Evolutionary conservation across 2,113 vertebrate genomes (phyloP), one percentile per base, ranked within the genome.

Genomic region (Hystrix brachyura): DNA sequence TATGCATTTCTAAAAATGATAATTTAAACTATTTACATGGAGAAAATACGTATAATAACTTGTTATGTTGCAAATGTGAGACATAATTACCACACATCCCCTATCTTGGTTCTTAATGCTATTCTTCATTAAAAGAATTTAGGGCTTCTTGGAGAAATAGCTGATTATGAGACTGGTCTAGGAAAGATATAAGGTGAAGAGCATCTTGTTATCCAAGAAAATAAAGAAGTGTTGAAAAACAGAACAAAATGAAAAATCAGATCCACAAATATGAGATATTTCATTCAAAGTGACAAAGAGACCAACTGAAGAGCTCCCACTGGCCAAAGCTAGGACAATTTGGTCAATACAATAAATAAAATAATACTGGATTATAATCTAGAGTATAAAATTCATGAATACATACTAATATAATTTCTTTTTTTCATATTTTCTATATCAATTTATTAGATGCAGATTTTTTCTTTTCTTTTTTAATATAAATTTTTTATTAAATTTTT

Each of bases 41-140:
- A 93, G 90, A 93, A 78, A 87, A 57, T 69, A 71, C 60, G 71
- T 62, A 46, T 27, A 55, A 25, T 87, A n/a, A 65, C 60, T 94
- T 96, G 7, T 82, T 53, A 90, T 25, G 13, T 89, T 60, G 90
- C 87, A 94, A 62, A 80, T 69, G 6, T 46, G 81, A 82, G 29
- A 32, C n/a, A 64, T 10, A 57, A 10, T 10, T 43, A 19, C 69
- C 23, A 2, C 64, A 57, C 62, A 12, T 59, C 46, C 46, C 59
- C 69, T 17, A 34, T 96, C 18, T 71, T 51, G 17, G 29, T 82
- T 96, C 57, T 53, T 91, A 43, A 80, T 43, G n/a, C 10, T 15
- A 1, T 81, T 64, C 27, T 38, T 29, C 23, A 55, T 15, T 76
- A 13, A 60, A 84, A 84, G 32, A 59, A 64, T 38, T 1, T 8